Conservation (phyloP, 2,113 vertebrate species). For the Emydura subglobosa region DNA sequence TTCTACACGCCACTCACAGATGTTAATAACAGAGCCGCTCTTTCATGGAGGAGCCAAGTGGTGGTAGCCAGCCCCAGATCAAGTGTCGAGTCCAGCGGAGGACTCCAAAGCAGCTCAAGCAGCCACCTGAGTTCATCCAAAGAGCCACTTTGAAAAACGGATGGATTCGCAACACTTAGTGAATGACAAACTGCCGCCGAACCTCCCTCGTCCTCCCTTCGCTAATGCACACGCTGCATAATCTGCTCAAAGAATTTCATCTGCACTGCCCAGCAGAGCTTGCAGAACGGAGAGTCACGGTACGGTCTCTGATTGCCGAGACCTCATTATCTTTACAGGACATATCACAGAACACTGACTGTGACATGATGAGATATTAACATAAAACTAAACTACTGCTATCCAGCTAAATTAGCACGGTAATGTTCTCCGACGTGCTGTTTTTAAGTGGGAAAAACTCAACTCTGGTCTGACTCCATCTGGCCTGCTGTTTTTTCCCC, state of each 20-base stretch:
- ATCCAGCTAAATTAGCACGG: background rate
- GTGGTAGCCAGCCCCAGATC: background rate
- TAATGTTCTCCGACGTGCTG: background rate
- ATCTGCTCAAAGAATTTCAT: background rate
- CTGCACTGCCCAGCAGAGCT: rapidly evolving
- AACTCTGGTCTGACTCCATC: background rate
- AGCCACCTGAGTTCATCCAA: background rate
- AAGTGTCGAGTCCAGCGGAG: background rate
- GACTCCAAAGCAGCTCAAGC: background rate
- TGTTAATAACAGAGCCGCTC: background rate
- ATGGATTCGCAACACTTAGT: background rate
- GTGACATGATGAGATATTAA: background rate
- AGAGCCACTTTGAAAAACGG: background rate
- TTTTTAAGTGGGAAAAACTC: background rate
- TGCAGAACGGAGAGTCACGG: rapidly evolving
- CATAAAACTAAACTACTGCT: background rate
- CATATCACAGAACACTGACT: background rate
- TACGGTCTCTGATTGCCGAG: background rate
- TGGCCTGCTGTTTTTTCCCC: background rate
- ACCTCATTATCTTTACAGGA: background rate
- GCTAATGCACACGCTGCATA: background rate
- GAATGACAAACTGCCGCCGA: background rate
- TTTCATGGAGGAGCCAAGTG: background rate
- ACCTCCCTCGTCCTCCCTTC: rapidly evolving
- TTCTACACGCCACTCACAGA: background rate